These are phyloP conservation scores for Elgaria multicarinata DNA, from an alignment of 2,113 vertebrate genomes.

Conservation along the genomic window DNA sequence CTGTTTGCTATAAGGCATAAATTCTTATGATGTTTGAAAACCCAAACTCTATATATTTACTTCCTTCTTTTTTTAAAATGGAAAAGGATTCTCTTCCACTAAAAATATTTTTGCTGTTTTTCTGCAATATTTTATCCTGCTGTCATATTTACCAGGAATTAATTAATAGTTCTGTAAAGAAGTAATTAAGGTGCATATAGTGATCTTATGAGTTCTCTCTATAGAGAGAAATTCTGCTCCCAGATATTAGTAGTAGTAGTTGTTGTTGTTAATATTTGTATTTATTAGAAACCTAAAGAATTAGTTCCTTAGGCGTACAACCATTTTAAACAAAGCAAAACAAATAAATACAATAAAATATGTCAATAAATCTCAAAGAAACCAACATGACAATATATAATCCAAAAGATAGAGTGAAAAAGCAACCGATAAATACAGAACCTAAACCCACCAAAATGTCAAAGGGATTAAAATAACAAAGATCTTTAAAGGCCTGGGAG, in stretches of 20 bases:
- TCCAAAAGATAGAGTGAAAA: background rate
- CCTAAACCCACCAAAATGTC: background rate
- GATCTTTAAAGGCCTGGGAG: background rate
- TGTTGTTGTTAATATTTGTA: background rate
- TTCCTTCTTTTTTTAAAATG: background rate
- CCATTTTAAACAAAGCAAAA: background rate
- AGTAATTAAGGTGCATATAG: background rate
- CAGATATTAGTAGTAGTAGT: slow-evolving; percentile 30
- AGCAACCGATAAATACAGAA: background rate
- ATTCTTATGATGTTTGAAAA: background rate
- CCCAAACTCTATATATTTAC: background rate
- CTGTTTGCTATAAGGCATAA: background rate
- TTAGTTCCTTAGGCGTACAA: background rate
- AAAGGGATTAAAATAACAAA: background rate
- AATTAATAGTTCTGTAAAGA: background rate
- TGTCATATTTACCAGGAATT: background rate
- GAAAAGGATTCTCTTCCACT: background rate
- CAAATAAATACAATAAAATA: too few relatives aligned
- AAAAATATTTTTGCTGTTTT: background rate
- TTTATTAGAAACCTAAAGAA: background rate
- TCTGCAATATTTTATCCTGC: background rate
- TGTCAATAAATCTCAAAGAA: background rate
- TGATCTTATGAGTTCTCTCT: background rate
- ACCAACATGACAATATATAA: background rate
- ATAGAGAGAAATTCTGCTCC: slow-evolving; percentile 28